Conservation (phyloP, 1,140 invertebrate species). For the Dolichoris vasculosae region DNA sequence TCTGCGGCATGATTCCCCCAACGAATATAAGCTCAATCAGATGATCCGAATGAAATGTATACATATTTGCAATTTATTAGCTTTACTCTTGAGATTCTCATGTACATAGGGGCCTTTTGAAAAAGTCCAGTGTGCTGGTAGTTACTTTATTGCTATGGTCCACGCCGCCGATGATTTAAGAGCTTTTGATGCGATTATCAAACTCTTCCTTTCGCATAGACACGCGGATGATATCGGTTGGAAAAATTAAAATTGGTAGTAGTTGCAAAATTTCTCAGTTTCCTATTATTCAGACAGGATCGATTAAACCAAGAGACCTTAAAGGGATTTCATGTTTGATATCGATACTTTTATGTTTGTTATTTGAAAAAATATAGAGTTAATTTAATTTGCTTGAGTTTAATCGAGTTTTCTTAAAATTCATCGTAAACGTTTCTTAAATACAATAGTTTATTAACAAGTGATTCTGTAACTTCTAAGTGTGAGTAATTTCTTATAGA, state of each 20-base stretch:
- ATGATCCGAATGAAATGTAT: slow-evolving; percentile 1
- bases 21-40: background rate
- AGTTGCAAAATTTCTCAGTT: slow-evolving; percentile 12
- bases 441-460: too few species aligned
- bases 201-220: background rate
- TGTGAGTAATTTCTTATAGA: too few species aligned
- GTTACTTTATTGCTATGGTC: slow-evolving; percentile 31
- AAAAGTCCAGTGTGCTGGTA: background rate
- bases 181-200: background rate
- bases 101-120: background rate
- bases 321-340: background rate
- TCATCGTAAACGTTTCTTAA: too few species aligned
- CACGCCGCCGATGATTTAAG: slow-evolving; percentile 35
- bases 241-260: slow-evolving; percentile 41
- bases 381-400: background rate
- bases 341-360: background rate
- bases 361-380: background rate
- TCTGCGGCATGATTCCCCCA: background rate
- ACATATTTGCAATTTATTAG: slow-evolving; percentile 42
- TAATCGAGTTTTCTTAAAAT: background rate
- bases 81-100: background rate
- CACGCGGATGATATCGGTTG: slow-evolving; percentile 5
- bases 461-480: too few species aligned
- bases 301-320: background rate
- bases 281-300: slow-evolving; percentile 29